Percentiles rank a stretch among this genome's conserved stretches.
phyloP scores from a whole-genome alignment of 1,140 invertebrate genomes.

The Latrodectus geometricus region DNA sequence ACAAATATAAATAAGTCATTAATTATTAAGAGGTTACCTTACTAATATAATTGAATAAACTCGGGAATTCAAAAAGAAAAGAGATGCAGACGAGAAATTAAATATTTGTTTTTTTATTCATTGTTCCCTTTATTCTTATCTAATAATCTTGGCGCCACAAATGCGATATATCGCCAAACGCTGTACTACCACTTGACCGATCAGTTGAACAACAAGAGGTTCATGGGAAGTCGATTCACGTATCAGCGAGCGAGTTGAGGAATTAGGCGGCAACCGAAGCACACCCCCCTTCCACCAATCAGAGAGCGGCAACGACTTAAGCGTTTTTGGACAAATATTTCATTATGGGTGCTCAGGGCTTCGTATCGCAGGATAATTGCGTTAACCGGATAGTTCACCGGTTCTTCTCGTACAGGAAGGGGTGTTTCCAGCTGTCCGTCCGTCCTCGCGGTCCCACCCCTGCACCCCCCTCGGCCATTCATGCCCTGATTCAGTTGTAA shows the following conservation, averaged over 20 bases:
- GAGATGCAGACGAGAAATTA: no score
- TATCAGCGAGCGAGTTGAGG: slow-evolving; percentile 60
- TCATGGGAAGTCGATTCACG: slow-evolving; percentile 47
- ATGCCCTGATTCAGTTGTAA: slow-evolving; percentile 32
- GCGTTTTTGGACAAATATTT: slow-evolving; percentile 62
- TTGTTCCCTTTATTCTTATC: no score
- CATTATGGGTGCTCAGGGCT: slow-evolving; percentile 57
- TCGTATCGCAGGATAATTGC: slow-evolving; percentile 53
- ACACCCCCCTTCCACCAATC: slow-evolving; percentile 52
- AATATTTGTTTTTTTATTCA: no score
- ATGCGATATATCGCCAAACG: slow-evolving; percentile 7
- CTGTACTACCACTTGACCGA: background rate
- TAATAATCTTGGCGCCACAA: background rate
- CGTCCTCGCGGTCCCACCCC: background rate
- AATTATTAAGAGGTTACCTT: no score
- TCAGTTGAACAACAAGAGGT: background rate
- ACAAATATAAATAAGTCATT: no score
- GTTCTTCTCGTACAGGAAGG: slow-evolving; percentile 23
- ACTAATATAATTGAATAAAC: no score
- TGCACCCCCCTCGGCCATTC: slow-evolving; percentile 4
- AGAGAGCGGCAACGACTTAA: slow-evolving; percentile 59
- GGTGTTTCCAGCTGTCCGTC: slow-evolving; percentile 39
- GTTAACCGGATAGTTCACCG: slow-evolving; percentile 59
- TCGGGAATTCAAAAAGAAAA: no score
- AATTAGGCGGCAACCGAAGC: slow-evolving; percentile 60